These are phyloP conservation scores for Cataglyphis cursor DNA, from an alignment of 2,888 invertebrate species.

Conservation along the genomic window DNA sequence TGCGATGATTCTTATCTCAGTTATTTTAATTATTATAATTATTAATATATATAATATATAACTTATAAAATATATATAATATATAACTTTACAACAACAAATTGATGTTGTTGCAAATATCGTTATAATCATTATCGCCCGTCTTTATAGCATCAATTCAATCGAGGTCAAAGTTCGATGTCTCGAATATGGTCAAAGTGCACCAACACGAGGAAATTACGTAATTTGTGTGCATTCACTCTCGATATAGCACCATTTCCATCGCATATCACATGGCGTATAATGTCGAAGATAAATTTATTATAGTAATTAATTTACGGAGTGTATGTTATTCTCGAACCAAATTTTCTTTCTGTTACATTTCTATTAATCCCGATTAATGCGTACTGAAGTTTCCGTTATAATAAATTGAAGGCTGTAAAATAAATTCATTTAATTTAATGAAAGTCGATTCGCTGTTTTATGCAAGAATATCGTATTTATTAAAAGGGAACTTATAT, in stretches of 20 bases:
- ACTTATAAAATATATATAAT: too few species aligned
- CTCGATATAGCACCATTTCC: slow-evolving; percentile 21
- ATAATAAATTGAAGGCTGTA: not conserved
- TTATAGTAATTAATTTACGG: not conserved
- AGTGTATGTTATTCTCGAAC: not conserved
- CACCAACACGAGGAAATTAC: slow-evolving; percentile 72
- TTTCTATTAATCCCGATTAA: slow-evolving; percentile 37
- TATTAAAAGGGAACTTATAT: not conserved
- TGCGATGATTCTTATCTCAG: not conserved
- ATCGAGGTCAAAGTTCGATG: slow-evolving; percentile 61
- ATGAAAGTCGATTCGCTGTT: slow-evolving; percentile 12
- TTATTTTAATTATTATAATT: slow-evolving; percentile 5
- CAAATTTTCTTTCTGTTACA: slow-evolving; percentile 20
- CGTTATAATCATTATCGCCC: slow-evolving; percentile 63
- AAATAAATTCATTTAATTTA: slow-evolving; percentile 12
- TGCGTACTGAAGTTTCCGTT: slow-evolving; percentile 22
- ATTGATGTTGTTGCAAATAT: slow-evolving; percentile 11
- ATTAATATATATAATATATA: not conserved
- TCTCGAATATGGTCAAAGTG: slow-evolving; percentile 55
- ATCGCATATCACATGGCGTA: not conserved
- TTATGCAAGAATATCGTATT: slow-evolving; percentile 4
- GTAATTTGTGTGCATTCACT: slow-evolving; percentile 60
- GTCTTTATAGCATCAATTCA: slow-evolving; percentile 62
- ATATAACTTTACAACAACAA: not conserved
- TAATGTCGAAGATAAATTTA: slow-evolving; percentile 35